Base-by-base conservation (phyloP, 2,888 invertebrate species). In the Heliconius ismenius region DNA sequence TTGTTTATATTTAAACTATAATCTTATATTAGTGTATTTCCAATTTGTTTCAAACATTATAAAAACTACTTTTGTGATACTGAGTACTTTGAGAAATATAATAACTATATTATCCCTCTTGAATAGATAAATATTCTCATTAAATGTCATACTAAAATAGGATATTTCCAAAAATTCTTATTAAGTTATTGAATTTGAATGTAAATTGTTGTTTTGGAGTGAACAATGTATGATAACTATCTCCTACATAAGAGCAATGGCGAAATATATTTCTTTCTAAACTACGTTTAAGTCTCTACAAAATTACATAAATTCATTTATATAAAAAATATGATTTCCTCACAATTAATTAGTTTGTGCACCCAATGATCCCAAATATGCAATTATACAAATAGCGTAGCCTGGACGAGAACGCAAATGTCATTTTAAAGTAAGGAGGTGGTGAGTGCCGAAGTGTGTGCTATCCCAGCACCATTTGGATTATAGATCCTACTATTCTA, bases 381-480 rank as follows among this genome's bases (percentile, higher is more conserved):
- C 68, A 75, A 60, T 75, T 73, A 75, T 77, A 72, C 75, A 78
- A 78, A 67, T 69, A 76, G 73, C 73, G 76, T 73, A 75, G 54
- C 73, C 54, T 62, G 62, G 39, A 32, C 72, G 54, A 73, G 73
- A 68, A 67, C 26, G 24, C 60, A 32, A 36, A 64, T 36, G 64
- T 49, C 49, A 21, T 28, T 49, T 11, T 15, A 26, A 49, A 18
- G 68, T 26, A 69, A 36, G 7, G n/a, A 60, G 24, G 43, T 70
- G 70, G 28, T 58, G 60, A 54, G 26, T 74, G 68, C 26, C 65
- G 63, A 73, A 54, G 77, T 28, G 28, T 36, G 69, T 77, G 79
- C 76, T 76, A 89, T 85, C 85, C 87, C 91, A 93, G 92, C 93
- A 93, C 93, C 92, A 91, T 90, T 89, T 86, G 89, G 87, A 91